Percentiles rank a stretch among this genome's conserved stretches.
phyloP scores from a whole-genome alignment of 2,113 vertebrate species.

The Periophthalmus modestus region DNA sequence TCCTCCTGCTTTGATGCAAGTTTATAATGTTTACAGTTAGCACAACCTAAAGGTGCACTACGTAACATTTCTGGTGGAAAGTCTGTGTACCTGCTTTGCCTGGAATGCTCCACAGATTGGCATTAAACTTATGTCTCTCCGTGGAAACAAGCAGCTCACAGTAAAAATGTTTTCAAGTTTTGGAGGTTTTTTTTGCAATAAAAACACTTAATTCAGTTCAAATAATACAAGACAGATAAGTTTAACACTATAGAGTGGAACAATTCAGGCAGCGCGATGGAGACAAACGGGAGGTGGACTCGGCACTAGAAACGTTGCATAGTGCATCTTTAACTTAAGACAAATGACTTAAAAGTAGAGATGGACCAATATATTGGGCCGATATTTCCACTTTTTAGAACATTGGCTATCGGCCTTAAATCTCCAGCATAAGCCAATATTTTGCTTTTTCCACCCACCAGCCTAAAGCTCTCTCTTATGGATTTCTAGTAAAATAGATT shows the following conservation, averaged over 20 bases:
- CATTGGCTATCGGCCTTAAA: too few relatives aligned
- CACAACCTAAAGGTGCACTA: conserved; percentile 25
- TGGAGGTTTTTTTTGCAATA: too few relatives aligned
- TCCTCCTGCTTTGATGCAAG: conserved; percentile 26
- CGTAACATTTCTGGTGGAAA: not conserved
- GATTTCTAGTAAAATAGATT: too few relatives aligned
- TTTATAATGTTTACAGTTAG: conserved; percentile 41
- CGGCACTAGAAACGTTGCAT: not conserved
- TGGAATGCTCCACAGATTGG: too few relatives aligned
- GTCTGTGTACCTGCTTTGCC: not conserved
- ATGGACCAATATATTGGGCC: too few relatives aligned
- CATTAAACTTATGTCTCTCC: too few relatives aligned
- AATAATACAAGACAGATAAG: not conserved
- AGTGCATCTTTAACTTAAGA: conserved; percentile 20
- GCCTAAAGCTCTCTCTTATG: too few relatives aligned
- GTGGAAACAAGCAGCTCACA: not conserved
- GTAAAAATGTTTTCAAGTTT: not conserved
- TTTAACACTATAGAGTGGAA: not conserved
- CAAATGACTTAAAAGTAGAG: conserved; percentile 12
- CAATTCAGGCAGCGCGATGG: not conserved
- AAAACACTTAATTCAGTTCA: too few relatives aligned
- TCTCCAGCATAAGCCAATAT: too few relatives aligned
- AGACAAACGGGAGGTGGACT: not conserved
- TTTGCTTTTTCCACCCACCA: too few relatives aligned
- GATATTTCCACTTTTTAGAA: too few relatives aligned